Base-by-base conservation (phyloP, 53 echinoderm and acorn worm species). In the Henricia sp. region DNA sequence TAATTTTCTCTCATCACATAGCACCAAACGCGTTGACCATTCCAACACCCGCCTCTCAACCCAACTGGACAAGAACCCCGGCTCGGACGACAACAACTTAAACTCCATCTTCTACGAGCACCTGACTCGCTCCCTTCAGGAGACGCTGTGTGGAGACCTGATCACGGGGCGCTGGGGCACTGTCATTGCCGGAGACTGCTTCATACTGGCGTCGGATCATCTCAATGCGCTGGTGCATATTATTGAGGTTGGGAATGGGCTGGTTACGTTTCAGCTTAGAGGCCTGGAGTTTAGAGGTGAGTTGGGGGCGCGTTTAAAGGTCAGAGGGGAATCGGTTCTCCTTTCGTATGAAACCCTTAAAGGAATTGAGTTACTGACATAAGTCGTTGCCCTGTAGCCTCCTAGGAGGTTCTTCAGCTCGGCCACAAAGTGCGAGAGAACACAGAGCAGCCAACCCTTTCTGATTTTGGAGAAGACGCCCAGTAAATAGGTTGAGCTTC, bases 71-170 rank as follows among this genome's bases (percentile, higher is more conserved):
- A 97, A 94, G 92, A 97, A 93, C 63, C 94, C 94, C 68, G 97
- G 96, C 93, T 71, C 94, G 6, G 99, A 97, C 77, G 90, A 92
- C 85, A 94, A 94, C 71, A 96, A 97, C 60, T 89, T 97, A 30
- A 94, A 97, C 82, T 97, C 99, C 64, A 97, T 97, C 82, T 97
- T 97, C 89, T 97, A 94, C 58, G 99, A 97, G 87, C 97, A 97
- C 73, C 92, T 97, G 89, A 97, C 97, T 4, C 87, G 97, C 24
- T 97, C 97, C 37, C 90, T 97, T 13, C 97, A 97, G 85, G 91
- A 88, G 82, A 94, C 92, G 40, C 88, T 97, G 28, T 97, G 92
- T 30, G 97, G 97, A n/a, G 97, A 97, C 88, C 83, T 97, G 68
- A 87, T 82, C 28, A 32, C 94, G 56, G 97, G 97, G 38, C 78